phyloP scores from a whole-genome alignment of 2,797 vertebrate genomes.

The Luscinia luscinia region DNA sequence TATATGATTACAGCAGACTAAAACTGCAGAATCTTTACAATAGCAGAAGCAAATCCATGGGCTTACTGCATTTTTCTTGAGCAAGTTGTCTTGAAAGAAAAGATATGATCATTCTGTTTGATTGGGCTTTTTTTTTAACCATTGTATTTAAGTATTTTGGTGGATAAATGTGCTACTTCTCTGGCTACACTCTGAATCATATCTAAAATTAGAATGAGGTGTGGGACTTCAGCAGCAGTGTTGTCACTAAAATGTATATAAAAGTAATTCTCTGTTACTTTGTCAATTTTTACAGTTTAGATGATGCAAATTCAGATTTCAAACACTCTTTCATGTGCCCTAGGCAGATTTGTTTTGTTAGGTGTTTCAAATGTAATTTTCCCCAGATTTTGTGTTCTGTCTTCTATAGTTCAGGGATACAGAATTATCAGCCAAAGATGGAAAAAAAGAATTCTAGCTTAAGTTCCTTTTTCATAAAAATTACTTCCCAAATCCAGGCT shows the following conservation, averaged over 20 bases:
- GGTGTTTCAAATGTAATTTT: neutral
- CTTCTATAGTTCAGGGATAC: neutral
- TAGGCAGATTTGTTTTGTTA: neutral
- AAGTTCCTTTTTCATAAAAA: neutral
- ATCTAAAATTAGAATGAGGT: neutral
- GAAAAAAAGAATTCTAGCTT: neutral
- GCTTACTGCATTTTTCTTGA: conserved; percentile 18
- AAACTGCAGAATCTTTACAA: conserved; percentile 29
- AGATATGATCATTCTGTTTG: neutral
- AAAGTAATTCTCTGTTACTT: neutral
- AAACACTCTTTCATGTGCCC: neutral
- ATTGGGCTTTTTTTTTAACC: neutral
- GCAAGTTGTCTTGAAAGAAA: conserved; percentile 3
- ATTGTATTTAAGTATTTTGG: neutral
- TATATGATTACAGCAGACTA: conserved; percentile 24
- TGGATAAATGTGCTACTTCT: neutral
- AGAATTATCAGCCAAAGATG: neutral
- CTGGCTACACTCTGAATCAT: neutral
- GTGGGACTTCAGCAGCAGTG: neutral
- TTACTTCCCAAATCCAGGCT: neutral
- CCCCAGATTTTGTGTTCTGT: neutral
- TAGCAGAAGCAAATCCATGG: neutral
- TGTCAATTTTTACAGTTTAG: neutral
- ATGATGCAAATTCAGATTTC: neutral
- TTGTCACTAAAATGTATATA: neutral